Percentiles rank a stretch among this genome's conserved stretches.
Conservation (phyloP, 35 echinoderm and acorn worm species). For the Hemicentrotus pulcherrimus region DNA sequence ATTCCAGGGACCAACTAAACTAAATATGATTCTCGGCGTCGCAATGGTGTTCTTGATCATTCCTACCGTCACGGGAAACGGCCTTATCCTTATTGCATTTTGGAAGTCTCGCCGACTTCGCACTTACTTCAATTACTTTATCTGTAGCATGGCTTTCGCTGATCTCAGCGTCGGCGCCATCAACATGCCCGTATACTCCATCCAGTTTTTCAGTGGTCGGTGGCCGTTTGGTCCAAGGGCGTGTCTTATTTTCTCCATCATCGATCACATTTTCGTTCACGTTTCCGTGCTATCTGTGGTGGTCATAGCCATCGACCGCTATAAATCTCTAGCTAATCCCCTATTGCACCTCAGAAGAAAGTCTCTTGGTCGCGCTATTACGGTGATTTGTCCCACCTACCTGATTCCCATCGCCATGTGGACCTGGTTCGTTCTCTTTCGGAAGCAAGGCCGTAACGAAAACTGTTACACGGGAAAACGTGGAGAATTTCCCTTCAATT, state of each 20-base stretch:
- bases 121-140: slow-evolving; percentile 65
- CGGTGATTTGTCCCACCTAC: slow-evolving; percentile 41
- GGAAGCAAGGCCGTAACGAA: neutral
- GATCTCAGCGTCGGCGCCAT: slow-evolving; percentile 52
- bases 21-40: slow-evolving; percentile 40
- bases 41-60: slow-evolving; percentile 21
- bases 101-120: slow-evolving; percentile 46
- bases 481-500: slow-evolving; percentile 39
- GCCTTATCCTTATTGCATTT: slow-evolving; percentile 54
- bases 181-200: slow-evolving; percentile 65
- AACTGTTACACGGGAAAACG: slow-evolving; percentile 48
- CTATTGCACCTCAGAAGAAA: slow-evolving; percentile 44
- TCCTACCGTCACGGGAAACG: slow-evolving; percentile 44
- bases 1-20: neutral
- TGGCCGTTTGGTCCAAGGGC: slow-evolving; percentile 56
- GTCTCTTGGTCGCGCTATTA: slow-evolving; percentile 27
- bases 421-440: slow-evolving; percentile 49
- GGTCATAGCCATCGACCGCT: slow-evolving; percentile 58
- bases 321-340: slow-evolving; percentile 49
- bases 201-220: slow-evolving; percentile 50
- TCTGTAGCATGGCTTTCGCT: slow-evolving; percentile 45
- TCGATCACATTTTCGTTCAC: slow-evolving; percentile 66
- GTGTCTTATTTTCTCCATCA: slow-evolving; percentile 52
- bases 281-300: slow-evolving; percentile 56
- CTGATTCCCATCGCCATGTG: slow-evolving; percentile 46